A percentile compares a stretch with the other conserved stretches of the same genome.
Evolutionary conservation across 2,113 vertebrate species (phyloP).

Genomic region (Eretmochelys imbricata): DNA sequence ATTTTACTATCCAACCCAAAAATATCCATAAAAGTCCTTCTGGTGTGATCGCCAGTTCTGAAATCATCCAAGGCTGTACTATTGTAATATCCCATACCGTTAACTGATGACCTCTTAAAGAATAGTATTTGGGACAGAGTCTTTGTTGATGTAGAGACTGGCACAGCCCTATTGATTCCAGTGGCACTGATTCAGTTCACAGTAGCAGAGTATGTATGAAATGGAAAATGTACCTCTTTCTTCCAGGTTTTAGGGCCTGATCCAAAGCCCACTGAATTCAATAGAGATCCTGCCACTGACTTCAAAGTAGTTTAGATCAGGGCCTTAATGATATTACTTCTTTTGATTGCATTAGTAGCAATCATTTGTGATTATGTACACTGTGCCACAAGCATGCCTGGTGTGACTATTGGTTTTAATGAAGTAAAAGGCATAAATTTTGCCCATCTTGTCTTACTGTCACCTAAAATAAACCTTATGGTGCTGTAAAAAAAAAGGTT

Average conservation of each 20-base stretch:
- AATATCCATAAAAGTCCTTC: not conserved
- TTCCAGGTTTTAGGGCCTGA: not conserved
- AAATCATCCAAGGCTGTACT: not conserved
- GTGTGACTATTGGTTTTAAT: not conserved
- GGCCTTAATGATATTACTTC: not conserved
- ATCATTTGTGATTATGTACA: not conserved
- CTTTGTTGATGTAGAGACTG: not conserved
- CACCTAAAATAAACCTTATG: not conserved
- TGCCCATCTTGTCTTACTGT: not conserved
- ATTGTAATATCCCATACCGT: too few relatives aligned
- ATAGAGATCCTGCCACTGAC: not conserved
- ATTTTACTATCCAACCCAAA: not conserved
- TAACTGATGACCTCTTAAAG: not conserved
- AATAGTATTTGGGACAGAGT: not conserved
- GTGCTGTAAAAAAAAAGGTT: rapidly evolving
- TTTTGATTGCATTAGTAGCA: not conserved
- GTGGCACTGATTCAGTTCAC: not conserved
- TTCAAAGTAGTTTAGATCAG: not conserved
- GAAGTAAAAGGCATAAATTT: not conserved
- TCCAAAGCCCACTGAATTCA: not conserved
- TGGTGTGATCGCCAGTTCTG: not conserved
- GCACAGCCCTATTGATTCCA: not conserved
- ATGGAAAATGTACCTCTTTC: not conserved
- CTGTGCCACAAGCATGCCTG: not conserved
- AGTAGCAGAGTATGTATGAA: not conserved